Evolutionary conservation across 2,113 vertebrate species (phyloP).

Genomic region (Actenoides hombroni): DNA sequence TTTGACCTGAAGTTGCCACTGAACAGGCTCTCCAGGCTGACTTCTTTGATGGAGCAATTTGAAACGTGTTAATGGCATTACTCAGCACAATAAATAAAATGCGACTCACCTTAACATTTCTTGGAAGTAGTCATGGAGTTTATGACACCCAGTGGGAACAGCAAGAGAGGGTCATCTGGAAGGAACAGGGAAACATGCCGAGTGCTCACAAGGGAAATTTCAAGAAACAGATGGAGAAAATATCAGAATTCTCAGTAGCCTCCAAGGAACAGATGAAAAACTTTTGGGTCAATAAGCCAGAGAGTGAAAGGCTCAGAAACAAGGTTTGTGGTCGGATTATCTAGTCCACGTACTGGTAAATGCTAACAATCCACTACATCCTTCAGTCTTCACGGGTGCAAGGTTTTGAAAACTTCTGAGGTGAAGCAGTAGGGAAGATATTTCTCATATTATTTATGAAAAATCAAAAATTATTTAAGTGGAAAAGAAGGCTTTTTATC

Average conservation of each 20-base stretch:
- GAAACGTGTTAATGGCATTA: constrained; percentile 59
- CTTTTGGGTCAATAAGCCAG: constrained; percentile 58
- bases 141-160: constrained; percentile 63
- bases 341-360: background rate
- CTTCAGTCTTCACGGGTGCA: background rate
- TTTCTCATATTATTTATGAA: background rate
- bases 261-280: constrained; percentile 50
- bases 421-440: background rate
- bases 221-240: constrained; percentile 66
- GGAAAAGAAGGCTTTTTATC: background rate
- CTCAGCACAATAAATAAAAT: constrained; percentile 65
- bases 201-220: constrained; percentile 65
- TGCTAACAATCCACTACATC: background rate
- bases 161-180: constrained; percentile 65
- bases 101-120: constrained; percentile 51
- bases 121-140: constrained; percentile 68
- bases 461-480: background rate
- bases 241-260: constrained; percentile 55
- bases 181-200: constrained; percentile 55
- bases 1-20: constrained; percentile 52
- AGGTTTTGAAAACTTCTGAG: background rate
- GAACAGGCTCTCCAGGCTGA: constrained; percentile 26
- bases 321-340: background rate
- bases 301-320: constrained; percentile 50
- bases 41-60: constrained; percentile 57